Base-by-base conservation (phyloP, 2,797 vertebrate genomes). In the Graptemys geographica region DNA sequence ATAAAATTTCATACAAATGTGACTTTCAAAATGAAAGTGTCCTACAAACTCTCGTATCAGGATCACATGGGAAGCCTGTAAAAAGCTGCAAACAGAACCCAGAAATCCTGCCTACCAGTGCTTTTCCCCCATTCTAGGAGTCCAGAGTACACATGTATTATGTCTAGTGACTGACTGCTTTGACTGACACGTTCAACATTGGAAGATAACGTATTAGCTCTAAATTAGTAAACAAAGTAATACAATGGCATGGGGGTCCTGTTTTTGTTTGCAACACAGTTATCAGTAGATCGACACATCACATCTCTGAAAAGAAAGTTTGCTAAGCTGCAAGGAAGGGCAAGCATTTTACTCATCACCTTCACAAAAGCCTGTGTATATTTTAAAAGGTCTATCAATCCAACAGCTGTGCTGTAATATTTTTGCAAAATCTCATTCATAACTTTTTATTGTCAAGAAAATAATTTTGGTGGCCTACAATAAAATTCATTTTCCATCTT, bases 241-340 rank as follows among this genome's bases (percentile, higher is more conserved):
- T 86, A 89, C 83, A 95, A 76, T 21, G 53, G 90, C 90, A 81
- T 52, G 83, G 47, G 94, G 95, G 94, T 95, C 94, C 6, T 8
- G n/a, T 84, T 90, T 97, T 96, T 96, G 91, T 96, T 94, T 90
- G 2, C 1, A 5, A 76, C 69, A 33, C 11, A 31, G 69, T 27
- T 94, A 79, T 76, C 74, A 74, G 88, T 95, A 90, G 85, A 90
- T 0, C 0, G 56, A 92, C 87, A 78, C 90, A 90, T 59, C 94
- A 92, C 53, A 95, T 57, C 25, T 37, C 88, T 65, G 52, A 92
- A 91, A 78, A 96, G 87, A 85, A 96, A 94, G 85, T 89, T 1
- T 72, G 81, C 41, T 86, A 19, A 87, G 57, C 0, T 79, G 62
- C 49, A 28, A 83, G n/a, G 84, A 95, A 49, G 51, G 90, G 59